These are phyloP conservation scores for Mergus octosetaceus DNA, from an alignment of 2,797 vertebrate genomes.

Conservation along the genomic window DNA sequence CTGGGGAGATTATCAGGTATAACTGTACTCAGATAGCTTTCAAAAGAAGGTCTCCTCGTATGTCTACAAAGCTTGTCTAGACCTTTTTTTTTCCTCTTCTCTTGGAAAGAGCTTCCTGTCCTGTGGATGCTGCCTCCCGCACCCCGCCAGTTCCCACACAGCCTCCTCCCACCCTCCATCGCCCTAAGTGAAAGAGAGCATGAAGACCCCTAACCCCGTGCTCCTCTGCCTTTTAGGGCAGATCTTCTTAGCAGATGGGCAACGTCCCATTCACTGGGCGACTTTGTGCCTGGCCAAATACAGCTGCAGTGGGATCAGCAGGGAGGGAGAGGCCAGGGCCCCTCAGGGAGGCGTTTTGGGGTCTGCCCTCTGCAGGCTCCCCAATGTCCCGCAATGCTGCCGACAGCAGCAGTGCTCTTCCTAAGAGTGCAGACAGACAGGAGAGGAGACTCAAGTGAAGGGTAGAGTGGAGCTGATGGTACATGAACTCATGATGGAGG, in stretches of 20 bases:
- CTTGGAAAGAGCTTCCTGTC: not conserved
- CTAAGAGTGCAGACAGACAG: not conserved
- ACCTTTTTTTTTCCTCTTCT: not conserved
- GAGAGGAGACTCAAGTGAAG: not conserved
- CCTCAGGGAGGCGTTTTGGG: accelerated
- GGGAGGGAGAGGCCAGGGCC: not conserved
- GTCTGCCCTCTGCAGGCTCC: not conserved
- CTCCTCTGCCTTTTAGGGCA: not conserved
- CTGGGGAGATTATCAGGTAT: not conserved
- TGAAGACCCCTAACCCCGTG: not conserved
- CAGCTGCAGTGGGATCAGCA: not conserved
- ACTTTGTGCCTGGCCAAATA: not conserved
- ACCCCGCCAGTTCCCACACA: not conserved
- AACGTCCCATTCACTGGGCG: accelerated
- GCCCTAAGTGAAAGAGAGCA: accelerated
- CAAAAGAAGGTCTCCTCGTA: not conserved
- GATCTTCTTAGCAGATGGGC: not conserved
- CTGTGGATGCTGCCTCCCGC: not conserved
- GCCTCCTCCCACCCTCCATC: not conserved
- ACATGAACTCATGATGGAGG: not conserved
- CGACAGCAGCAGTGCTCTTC: not conserved
- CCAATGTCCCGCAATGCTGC: accelerated
- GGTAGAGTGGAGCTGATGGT: not conserved
- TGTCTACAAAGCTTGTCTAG: not conserved
- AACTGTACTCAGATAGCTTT: not conserved